Evolutionary conservation across 2,888 invertebrate species (phyloP).

Genomic region (Marasmarcha lunaedactyla): DNA sequence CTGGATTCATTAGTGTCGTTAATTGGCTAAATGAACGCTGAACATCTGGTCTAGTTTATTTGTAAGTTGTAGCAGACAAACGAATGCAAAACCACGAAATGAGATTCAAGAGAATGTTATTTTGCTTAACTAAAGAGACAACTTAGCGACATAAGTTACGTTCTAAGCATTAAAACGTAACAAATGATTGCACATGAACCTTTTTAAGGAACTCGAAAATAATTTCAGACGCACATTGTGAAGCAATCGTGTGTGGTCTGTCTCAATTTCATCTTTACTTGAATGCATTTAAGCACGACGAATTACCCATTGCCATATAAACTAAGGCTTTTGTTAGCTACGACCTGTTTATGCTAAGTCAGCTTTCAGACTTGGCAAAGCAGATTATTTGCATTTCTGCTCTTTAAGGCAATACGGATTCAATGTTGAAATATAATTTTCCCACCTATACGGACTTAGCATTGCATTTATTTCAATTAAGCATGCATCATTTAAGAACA

Average conservation of each 20-base stretch:
- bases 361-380: conserved; percentile 28
- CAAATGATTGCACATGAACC: too few relatives aligned
- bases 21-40: conserved; percentile 20
- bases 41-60: neutral
- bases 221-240: neutral
- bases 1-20: conserved; percentile 24
- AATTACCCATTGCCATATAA: neutral
- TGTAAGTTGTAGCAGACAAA: too few relatives aligned
- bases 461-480: too few relatives aligned
- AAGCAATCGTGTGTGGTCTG: neutral
- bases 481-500: too few relatives aligned
- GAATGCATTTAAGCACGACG: neutral
- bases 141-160: too few relatives aligned
- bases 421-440: neutral
- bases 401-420: neutral
- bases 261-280: neutral
- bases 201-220: too few relatives aligned
- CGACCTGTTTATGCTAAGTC: conserved; percentile 28
- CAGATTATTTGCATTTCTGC: conserved; percentile 29
- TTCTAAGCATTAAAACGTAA: too few relatives aligned
- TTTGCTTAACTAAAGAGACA: too few relatives aligned
- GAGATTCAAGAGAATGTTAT: too few relatives aligned
- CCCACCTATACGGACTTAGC: neutral
- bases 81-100: too few relatives aligned
- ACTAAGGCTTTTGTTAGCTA: neutral